Evolutionary conservation across 1,140 invertebrate genomes (phyloP), one percentile per base, ranked within the genome.

Genomic region (Neuroterus valhalla): DNA sequence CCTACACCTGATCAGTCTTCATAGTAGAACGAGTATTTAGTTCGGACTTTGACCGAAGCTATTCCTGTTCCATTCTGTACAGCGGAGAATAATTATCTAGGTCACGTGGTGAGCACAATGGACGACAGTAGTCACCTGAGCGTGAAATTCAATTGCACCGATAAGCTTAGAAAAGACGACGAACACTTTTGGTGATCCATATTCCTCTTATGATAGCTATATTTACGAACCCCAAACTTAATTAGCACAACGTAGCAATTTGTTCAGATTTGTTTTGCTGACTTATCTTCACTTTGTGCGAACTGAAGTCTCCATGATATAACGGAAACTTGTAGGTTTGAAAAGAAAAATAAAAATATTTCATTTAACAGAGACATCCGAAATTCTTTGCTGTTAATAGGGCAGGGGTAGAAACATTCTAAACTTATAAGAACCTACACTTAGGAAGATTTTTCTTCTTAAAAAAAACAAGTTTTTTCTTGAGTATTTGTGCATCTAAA

Each of bases 81-180:
- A 52, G 69, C 62, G 46, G 17, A 42, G 42, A 52, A 43, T 74
- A 79, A 82, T 79, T 74, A 83, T 82, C 81, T 79, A 45, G 81
- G 79, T 81, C 82, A 79, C 38, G 62, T 68, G 72, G 62, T 70
- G 74, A 46, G 74, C 52, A 82, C 81, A 83, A 82, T 83, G 31
- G 77, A 71, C 75, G 79, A 81, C 81, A 72, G 74, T 70, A 71
- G 43, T 55, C 72, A 74, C 26, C 75, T 78, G 78, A 81, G 71
- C 81, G 70, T 81, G 74, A 83, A 82, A 83, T 81, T 81, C 81
- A 79, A 83, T 83, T 74, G 81, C 82, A 81, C 71, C 70, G 75
- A 68, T 82, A 78, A 83, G 79, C 79, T 81, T 75, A 67, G 62
- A 77, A 79, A 83, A 75, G 72, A 77, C 81, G 68, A 52, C 38